A percentile compares a stretch with the other conserved stretches of the same genome.
Conservation (phyloP, 2,888 invertebrate species). For the Noctuana brunneofusca region DNA sequence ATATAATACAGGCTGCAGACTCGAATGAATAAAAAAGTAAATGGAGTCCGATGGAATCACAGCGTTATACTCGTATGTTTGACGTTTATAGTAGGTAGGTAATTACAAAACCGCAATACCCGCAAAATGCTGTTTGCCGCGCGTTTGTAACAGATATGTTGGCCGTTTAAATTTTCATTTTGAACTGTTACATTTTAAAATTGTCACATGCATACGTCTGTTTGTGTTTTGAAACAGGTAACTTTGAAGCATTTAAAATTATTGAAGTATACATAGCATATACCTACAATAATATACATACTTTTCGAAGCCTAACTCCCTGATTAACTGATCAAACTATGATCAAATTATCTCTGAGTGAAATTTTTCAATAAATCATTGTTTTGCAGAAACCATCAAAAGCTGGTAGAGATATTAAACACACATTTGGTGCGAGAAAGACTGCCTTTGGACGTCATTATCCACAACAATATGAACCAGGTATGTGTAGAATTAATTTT, state of each 20-base stretch:
- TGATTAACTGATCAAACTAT: no score
- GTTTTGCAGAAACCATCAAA: slow-evolving; percentile 84
- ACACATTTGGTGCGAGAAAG: slow-evolving; percentile 91
- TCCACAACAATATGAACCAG: slow-evolving; percentile 87
- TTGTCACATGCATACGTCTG: no score
- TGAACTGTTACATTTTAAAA: slow-evolving; percentile 9
- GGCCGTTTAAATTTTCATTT: slow-evolving; percentile 11
- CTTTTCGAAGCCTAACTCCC: no score
- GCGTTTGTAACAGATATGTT: slow-evolving; percentile 23
- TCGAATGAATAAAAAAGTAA: background rate
- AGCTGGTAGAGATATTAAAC: slow-evolving; percentile 89
- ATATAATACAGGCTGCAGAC: background rate
- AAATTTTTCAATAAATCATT: background rate
- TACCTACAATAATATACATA: no score
- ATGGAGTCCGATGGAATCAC: background rate
- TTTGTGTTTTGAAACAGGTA: no score
- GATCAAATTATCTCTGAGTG: no score
- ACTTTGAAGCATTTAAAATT: no score
- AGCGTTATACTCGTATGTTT: background rate
- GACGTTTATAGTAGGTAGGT: slow-evolving; percentile 18
- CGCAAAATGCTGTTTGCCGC: slow-evolving; percentile 26
- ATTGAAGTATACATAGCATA: no score
- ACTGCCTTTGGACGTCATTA: slow-evolving; percentile 89
- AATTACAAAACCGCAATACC: slow-evolving; percentile 26
- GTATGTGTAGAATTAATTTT: slow-evolving; percentile 58